Evolutionary conservation across 2,888 invertebrate species (phyloP).

Genomic region (Formica aserva): DNA sequence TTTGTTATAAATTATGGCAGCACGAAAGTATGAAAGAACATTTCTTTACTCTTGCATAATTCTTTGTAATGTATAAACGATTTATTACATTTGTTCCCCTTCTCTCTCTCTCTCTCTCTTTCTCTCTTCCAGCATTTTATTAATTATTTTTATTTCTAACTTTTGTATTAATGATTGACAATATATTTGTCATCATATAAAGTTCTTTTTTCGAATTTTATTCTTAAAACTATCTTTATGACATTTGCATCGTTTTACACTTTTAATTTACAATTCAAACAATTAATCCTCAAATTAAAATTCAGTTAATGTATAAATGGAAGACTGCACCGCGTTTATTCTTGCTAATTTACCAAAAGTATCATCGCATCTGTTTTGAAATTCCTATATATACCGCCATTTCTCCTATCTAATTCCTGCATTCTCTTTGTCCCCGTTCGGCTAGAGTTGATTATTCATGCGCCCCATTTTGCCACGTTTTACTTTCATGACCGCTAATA

Average conservation of each 20-base stretch:
- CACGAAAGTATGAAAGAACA: neutral
- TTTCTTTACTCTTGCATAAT: neutral
- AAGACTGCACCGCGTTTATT: neutral
- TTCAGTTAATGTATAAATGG: neutral
- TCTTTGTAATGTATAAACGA: neutral
- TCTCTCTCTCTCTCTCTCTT: neutral
- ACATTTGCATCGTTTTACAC: neutral
- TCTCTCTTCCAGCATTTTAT: neutral
- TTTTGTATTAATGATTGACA: neutral
- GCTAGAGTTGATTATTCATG: slow-evolving; percentile 76
- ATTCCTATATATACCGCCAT: slow-evolving; percentile 24
- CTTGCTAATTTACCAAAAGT: slow-evolving; percentile 1
- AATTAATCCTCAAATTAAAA: neutral
- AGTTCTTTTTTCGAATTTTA: neutral
- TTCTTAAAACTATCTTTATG: neutral
- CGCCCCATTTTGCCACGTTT: slow-evolving; percentile 77
- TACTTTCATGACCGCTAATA: slow-evolving; percentile 79
- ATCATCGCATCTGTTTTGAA: slow-evolving; percentile 24
- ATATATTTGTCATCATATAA: neutral
- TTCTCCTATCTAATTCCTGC: slow-evolving; percentile 22
- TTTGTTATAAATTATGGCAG: neutral
- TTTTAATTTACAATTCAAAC: neutral
- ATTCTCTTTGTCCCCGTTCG: slow-evolving; percentile 19
- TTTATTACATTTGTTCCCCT: neutral
- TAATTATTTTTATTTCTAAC: slow-evolving; percentile 6